phyloP scores from a whole-genome alignment of 2,888 invertebrate species.

The Rhorus exstirpatorius region DNA sequence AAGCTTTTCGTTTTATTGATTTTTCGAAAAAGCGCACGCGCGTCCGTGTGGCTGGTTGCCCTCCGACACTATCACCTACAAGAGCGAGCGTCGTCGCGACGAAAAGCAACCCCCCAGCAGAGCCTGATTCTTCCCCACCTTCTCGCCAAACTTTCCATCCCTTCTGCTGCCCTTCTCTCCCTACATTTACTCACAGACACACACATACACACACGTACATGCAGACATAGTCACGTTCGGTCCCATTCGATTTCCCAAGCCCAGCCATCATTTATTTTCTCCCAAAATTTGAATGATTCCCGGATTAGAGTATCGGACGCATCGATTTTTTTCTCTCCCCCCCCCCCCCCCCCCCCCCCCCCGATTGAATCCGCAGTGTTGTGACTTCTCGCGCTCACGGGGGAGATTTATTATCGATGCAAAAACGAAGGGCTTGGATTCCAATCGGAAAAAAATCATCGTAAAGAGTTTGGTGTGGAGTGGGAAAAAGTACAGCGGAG shows the following conservation, averaged over 20 bases:
- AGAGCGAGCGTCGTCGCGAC: conserved; percentile 79
- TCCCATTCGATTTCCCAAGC: conserved; percentile 44
- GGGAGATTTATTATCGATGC: conserved; percentile 37
- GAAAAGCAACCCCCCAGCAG: conserved; percentile 78
- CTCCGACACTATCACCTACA: conserved; percentile 84
- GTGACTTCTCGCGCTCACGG: neutral
- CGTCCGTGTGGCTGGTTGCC: conserved; percentile 82
- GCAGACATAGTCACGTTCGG: conserved; percentile 34
- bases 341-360: neutral
- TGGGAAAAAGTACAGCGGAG: neutral
- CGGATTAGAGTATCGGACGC: conserved; percentile 35
- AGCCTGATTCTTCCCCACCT: conserved; percentile 56
- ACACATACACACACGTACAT: conserved; percentile 37
- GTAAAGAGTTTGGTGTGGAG: neutral
- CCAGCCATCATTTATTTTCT: conserved; percentile 61
- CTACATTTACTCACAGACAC: conserved; percentile 13
- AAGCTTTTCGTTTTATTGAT: conserved; percentile 86
- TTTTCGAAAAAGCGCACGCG: conserved; percentile 86
- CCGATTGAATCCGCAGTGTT: neutral
- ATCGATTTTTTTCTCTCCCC: conserved; percentile 19
- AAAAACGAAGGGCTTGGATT: conserved; percentile 1
- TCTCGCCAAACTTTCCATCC: conserved; percentile 46
- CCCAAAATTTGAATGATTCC: conserved; percentile 59
- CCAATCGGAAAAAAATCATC: conserved; percentile 20
- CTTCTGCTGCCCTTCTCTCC: conserved; percentile 47